Conservation (phyloP, 2,113 vertebrate genomes). For the Psittacula cyanocephala region DNA sequence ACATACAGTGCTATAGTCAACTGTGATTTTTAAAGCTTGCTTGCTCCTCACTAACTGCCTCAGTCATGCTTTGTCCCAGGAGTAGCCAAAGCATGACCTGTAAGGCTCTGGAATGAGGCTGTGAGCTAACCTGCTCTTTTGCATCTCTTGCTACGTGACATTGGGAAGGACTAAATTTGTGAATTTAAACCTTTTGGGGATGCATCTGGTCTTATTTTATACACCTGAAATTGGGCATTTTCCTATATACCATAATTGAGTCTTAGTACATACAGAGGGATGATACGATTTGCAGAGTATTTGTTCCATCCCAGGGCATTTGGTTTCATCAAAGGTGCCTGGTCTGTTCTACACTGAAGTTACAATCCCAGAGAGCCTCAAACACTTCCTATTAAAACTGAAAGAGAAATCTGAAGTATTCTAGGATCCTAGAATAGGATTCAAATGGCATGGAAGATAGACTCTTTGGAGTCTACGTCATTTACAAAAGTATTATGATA, state of each 20-base stretch:
- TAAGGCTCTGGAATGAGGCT: neutral
- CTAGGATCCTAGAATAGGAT: neutral
- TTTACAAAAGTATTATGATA: neutral
- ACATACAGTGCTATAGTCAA: neutral
- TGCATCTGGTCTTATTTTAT: neutral
- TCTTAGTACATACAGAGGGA: neutral
- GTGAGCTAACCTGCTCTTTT: neutral
- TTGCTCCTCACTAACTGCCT: neutral
- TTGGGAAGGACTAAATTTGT: neutral
- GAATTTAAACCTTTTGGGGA: neutral
- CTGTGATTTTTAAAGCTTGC: neutral
- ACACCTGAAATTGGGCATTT: neutral
- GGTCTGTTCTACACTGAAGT: neutral
- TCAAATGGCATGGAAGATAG: neutral
- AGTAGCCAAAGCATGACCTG: neutral
- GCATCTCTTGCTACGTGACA: neutral
- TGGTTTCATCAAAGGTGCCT: neutral
- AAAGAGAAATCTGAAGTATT: neutral
- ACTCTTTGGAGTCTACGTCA: neutral
- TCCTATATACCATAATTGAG: neutral
- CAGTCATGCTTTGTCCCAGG: neutral
- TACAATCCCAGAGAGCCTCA: neutral
- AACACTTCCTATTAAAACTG: neutral
- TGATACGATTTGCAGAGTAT: neutral
- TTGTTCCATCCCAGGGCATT: neutral